Evolutionary conservation across 2,888 invertebrate species (phyloP).

Genomic region (Bedellia somnulentella): DNA sequence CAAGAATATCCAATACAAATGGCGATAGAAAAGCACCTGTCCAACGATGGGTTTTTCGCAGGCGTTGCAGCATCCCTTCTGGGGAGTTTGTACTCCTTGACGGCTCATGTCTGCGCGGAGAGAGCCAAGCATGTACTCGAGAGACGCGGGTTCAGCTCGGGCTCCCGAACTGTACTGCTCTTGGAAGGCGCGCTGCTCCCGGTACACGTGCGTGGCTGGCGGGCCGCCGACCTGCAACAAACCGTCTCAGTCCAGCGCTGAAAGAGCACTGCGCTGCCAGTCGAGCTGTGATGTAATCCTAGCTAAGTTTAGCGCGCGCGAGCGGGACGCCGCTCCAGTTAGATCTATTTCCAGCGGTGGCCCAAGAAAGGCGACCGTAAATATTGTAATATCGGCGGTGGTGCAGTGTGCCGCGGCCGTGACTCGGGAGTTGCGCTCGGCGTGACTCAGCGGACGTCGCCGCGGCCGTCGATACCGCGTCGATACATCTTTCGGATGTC

Average conservation of each 20-base stretch:
- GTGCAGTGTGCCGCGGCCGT: conserved; percentile 58
- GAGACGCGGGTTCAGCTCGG: conserved; percentile 58
- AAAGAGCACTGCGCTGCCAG: conserved; percentile 19
- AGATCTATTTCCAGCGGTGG: conserved; percentile 58
- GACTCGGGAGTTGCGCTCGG: too few relatives aligned
- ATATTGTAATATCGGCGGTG: conserved; percentile 55
- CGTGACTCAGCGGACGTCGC: too few relatives aligned
- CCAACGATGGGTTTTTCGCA: conserved; percentile 99
- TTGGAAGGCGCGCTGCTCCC: conserved; percentile 60
- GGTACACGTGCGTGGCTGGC: conserved; percentile 64
- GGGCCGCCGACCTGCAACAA: conserved; percentile 33
- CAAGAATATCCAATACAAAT: too few relatives aligned
- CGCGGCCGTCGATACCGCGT: too few relatives aligned
- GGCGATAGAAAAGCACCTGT: too few relatives aligned
- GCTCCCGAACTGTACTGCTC: conserved; percentile 53
- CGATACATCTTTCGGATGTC: too few relatives aligned
- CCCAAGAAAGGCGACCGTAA: conserved; percentile 65
- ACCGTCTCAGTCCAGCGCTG: conserved; percentile 22
- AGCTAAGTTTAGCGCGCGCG: conserved; percentile 46
- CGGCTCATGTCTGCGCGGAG: conserved; percentile 97
- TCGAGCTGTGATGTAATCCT: neutral
- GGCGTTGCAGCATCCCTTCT: conserved; percentile 98
- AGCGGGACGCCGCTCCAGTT: conserved; percentile 34
- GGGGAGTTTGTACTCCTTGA: conserved; percentile 97
- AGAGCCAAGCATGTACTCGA: conserved; percentile 88